Evolutionary conservation across 2,888 invertebrate genomes (phyloP), one percentile per base, ranked within the genome.

Genomic region (Zeuzera pyrina): DNA sequence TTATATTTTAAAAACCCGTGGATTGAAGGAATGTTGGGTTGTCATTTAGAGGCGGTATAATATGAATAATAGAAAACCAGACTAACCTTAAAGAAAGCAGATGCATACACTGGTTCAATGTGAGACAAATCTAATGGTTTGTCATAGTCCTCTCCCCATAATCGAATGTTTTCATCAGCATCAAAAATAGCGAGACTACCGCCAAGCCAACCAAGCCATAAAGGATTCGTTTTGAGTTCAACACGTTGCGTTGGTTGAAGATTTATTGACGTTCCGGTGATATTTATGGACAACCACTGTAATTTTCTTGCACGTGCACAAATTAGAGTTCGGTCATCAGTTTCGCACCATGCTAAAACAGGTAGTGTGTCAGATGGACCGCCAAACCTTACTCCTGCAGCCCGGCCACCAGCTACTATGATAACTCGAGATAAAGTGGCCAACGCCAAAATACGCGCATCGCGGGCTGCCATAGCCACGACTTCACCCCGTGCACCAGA

Each of bases 401-500:
- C 74, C 21, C 66, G 60, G 6, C 69, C 76, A 37, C 83, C 83
- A 1, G 78, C 83, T 3, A 84, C 83, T 28, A 84, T 69, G 3
- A 84, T 76, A 6, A 94, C 92, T 76, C 95, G 95, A 0, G 97
- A 95, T 29, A 98, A 85, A 1, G 98, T 97, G 1, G 97, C 98
- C 85, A 98, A 87, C 1, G 98, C 98, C 33, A 98, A 87, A 35
- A 98, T 87, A 3, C 81, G 66, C 2, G 79, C 76, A 38, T 81
- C 78, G 2, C 72, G 61, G 3, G 83, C 74, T 0, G 67, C 52
- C 83, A 81, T 79, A 0, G 78, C 68, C 1, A 83, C 77, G 0
- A 83, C 83, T 85, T 99, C 99, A 0, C 99, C 99, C 33, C 97
- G 89, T 33, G 97, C 96, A 16, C 98, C 98, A 19, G 98, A 97